Evolutionary conservation across 2,113 vertebrate genomes (phyloP).

Genomic region (Pygoscelis adeliae): DNA sequence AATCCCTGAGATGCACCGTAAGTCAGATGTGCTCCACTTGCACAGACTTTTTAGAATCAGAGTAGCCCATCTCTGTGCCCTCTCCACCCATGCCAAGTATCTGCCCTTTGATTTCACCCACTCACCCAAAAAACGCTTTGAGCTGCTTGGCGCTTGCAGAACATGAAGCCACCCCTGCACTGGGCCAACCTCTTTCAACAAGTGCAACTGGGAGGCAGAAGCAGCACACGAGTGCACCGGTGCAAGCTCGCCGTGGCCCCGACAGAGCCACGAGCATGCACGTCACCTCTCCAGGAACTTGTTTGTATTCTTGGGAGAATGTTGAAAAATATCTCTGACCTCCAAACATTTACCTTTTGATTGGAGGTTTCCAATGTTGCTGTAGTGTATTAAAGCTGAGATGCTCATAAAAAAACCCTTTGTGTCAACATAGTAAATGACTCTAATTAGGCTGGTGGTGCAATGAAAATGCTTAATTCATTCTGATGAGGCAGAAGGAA

Average conservation of each 20-base stretch:
- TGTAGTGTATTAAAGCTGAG: slow-evolving; percentile 71
- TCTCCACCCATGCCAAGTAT: rapidly evolving
- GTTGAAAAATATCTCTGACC: slow-evolving; percentile 71
- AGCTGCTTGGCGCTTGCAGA: neutral
- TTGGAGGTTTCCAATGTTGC: slow-evolving; percentile 67
- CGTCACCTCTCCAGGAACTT: slow-evolving; percentile 40
- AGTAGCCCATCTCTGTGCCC: rapidly evolving
- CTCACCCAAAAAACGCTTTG: neutral
- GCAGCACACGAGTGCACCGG: rapidly evolving
- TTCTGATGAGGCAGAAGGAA: slow-evolving; percentile 77
- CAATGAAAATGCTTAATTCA: slow-evolving; percentile 75
- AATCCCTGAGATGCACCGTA: rapidly evolving
- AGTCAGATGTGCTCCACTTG: rapidly evolving
- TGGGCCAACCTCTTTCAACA: neutral
- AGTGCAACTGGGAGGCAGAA: neutral
- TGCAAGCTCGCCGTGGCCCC: neutral
- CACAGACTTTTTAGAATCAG: no score
- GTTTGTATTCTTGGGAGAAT: slow-evolving; percentile 61
- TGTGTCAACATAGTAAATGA: slow-evolving; percentile 78
- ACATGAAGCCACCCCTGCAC: rapidly evolving
- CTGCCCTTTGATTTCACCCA: neutral
- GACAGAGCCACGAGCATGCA: neutral
- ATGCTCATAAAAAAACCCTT: slow-evolving; percentile 71
- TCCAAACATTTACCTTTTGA: slow-evolving; percentile 72
- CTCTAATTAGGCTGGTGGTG: slow-evolving; percentile 75